phyloP scores from a whole-genome alignment of 2,113 vertebrate genomes.

The Ammodramus savannarum region DNA sequence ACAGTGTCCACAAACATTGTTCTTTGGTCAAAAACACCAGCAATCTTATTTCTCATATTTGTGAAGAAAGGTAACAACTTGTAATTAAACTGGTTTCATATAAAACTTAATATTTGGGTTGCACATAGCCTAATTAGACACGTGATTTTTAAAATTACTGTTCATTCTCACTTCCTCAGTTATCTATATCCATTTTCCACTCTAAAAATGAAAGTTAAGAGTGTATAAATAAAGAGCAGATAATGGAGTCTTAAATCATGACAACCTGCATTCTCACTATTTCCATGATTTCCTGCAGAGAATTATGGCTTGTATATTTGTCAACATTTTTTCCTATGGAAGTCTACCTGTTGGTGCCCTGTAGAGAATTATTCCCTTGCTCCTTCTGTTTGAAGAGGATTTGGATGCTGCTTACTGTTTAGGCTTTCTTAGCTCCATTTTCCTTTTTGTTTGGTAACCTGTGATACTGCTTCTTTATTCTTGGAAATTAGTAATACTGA shows the following conservation, averaged over 20 bases:
- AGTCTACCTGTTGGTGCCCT: neutral
- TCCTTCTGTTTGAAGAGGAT: neutral
- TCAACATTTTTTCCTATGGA: neutral
- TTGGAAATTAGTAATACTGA: neutral
- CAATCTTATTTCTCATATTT: neutral
- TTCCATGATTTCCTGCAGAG: neutral
- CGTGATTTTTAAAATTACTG: neutral
- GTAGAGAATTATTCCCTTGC: neutral
- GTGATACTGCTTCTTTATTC: neutral
- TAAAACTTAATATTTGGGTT: neutral
- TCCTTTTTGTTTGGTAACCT: neutral
- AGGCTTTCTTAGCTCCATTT: neutral
- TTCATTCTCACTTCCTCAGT: neutral
- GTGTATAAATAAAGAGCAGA: neutral
- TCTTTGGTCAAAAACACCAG: neutral
- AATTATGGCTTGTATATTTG: neutral
- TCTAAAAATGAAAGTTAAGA: neutral
- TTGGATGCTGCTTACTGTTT: neutral
- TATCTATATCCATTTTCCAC: neutral
- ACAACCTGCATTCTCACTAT: neutral
- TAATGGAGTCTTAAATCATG: neutral
- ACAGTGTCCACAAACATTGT: neutral
- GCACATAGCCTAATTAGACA: neutral
- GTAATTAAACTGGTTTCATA: neutral
- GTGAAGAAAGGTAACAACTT: neutral